Evolutionary conservation across 1,140 invertebrate species (phyloP), one percentile per base, ranked within the genome.

Genomic region (Cotesia typhae): DNA sequence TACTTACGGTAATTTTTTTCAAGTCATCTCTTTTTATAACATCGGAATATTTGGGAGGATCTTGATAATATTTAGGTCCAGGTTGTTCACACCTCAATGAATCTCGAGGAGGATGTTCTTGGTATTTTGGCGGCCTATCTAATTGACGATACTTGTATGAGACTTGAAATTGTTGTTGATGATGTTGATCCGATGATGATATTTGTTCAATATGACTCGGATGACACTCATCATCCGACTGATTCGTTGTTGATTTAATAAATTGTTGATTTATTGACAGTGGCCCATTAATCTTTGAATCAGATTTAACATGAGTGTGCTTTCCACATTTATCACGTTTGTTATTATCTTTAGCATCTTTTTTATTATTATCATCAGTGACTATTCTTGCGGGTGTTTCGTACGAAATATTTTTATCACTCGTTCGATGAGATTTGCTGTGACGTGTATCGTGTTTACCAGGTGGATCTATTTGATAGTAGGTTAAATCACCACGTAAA

Each of bases 121-220:
- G 84, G 66, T 86, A 85, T n/a, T 77, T 77, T 1, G 85, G 85
- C 6, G 83, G 84, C 17, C 76, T 81, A 17, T 86, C 85, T 67
- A 81, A 77, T 28, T 79, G 80, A 36, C 83, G 57, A 28, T 85
- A 85, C 67, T 81, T 84, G 41, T 6, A 47, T 0, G 83, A 83
- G 17, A 82, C 81, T 66, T 85, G 81, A 35, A 79, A 76, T 59
- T 76, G 75, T 35, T 55, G 53, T 28, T 47, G 41, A 6, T 47
- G 41, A 47, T 47, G 41, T 47, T 47, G 41, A 47, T 47, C 57
- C 12, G 72, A 35, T 66, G 72, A 35, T 66, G 67, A 59, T 35
- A 20, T 52, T 38, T 67, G 61, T 10, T 53, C 38, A 59, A 41
- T 28, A 73, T 73, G 35, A 14, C 10, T 17, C 3, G 53, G 37